Percentiles rank a stretch among this genome's conserved stretches.
phyloP scores from a whole-genome alignment of 2,113 vertebrate species.

The Ginglymostoma cirratum region DNA sequence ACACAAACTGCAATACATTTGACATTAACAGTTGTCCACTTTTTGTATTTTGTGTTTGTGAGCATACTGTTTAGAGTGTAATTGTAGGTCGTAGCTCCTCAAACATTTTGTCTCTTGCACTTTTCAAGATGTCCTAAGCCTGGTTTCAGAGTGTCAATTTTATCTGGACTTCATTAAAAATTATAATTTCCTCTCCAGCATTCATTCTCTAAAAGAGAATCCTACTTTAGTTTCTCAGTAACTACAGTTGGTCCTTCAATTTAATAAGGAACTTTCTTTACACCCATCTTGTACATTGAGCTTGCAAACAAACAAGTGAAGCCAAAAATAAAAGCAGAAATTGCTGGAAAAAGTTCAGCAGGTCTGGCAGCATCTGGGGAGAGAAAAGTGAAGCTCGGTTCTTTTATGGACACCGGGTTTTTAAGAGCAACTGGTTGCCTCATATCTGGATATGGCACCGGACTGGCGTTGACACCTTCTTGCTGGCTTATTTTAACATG shows the following conservation, averaged over 20 bases:
- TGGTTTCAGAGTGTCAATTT: neutral
- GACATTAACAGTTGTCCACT: neutral
- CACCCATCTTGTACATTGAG: neutral
- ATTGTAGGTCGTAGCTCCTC: neutral
- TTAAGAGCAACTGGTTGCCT: neutral
- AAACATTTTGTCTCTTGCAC: neutral
- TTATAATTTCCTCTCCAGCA: too few species aligned
- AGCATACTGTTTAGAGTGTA: neutral
- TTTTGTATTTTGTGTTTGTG: neutral
- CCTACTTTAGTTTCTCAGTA: neutral
- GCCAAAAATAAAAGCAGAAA: neutral
- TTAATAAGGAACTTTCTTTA: neutral
- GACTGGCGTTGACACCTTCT: neutral
- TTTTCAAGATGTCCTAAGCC: neutral
- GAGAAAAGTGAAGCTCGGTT: neutral
- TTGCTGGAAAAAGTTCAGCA: too few species aligned
- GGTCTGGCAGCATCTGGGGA: too few species aligned
- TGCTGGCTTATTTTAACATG: neutral
- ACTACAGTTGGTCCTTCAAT: neutral
- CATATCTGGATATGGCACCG: neutral
- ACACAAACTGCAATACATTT: neutral
- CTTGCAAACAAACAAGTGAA: neutral
- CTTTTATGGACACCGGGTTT: neutral
- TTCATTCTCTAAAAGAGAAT: too few species aligned
- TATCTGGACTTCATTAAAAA: too few species aligned